These are phyloP conservation scores for Zygothrica quintamaculata DNA, from an alignment of 2,888 invertebrate species.

Conservation along the genomic window DNA sequence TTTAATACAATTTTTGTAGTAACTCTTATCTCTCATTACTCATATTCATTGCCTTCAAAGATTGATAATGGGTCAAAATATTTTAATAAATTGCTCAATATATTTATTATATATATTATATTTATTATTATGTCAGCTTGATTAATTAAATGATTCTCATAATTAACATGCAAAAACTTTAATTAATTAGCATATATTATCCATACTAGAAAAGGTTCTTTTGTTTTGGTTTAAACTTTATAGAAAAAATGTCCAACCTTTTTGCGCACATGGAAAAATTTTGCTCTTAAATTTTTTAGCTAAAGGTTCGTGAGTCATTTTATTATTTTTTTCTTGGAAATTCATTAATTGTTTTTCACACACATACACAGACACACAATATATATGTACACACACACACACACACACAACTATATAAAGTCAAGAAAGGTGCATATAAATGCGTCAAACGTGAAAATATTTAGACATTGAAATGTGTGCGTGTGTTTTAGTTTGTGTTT, in stretches of 20 bases:
- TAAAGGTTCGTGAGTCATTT: slow-evolving; percentile 64
- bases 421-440: slow-evolving; percentile 44
- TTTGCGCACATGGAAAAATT: slow-evolving; percentile 64
- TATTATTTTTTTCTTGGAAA: slow-evolving; percentile 52
- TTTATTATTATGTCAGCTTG: not conserved
- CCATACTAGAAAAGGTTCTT: too few relatives aligned
- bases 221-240: too few relatives aligned
- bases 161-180: too few relatives aligned
- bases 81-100: too few relatives aligned
- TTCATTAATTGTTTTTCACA: slow-evolving; percentile 77
- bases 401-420: slow-evolving; percentile 6
- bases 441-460: slow-evolving; percentile 72
- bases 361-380: slow-evolving; percentile 32
- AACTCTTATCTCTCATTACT: too few relatives aligned
- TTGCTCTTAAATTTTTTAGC: slow-evolving; percentile 50
- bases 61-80: too few relatives aligned
- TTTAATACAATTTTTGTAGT: too few relatives aligned
- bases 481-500: too few relatives aligned
- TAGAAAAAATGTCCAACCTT: slow-evolving; percentile 30
- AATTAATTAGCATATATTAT: too few relatives aligned
- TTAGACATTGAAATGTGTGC: slow-evolving; percentile 28
- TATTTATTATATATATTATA: not conserved
- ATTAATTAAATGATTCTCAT: not conserved
- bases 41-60: too few relatives aligned
- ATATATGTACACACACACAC: slow-evolving; percentile 13